These are phyloP conservation scores for Poecilia gillii DNA, from an alignment of 2,797 vertebrate genomes.

Conservation along the genomic window DNA sequence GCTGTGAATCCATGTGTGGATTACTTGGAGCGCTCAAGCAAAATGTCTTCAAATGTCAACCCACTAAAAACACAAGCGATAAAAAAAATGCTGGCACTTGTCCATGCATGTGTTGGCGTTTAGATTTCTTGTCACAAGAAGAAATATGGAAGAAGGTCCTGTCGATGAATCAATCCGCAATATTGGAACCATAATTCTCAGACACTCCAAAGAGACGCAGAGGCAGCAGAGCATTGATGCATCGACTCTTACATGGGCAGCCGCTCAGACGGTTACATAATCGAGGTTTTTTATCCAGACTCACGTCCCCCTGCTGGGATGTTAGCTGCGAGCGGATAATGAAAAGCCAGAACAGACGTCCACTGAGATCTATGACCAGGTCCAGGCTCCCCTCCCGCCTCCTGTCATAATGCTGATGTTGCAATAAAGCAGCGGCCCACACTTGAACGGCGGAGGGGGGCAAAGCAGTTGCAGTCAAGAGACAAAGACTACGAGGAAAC, in stretches of 20 bases:
- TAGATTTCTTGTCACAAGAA: slow-evolving; percentile 36
- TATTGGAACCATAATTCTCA: slow-evolving; percentile 15
- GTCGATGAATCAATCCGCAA: slow-evolving; percentile 33
- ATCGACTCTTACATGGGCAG: slow-evolving; percentile 34
- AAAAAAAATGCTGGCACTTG: slow-evolving; percentile 24
- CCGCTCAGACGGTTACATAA: slow-evolving; percentile 69
- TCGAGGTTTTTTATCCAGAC: slow-evolving; percentile 58
- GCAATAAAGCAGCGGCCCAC: slow-evolving; percentile 65
- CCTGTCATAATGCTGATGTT: slow-evolving; percentile 53
- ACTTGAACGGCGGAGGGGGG: slow-evolving; percentile 34
- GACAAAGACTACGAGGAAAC: slow-evolving; percentile 67
- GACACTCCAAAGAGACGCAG: slow-evolving; percentile 33
- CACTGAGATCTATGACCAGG: slow-evolving; percentile 59
- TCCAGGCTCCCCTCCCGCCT: slow-evolving; percentile 23
- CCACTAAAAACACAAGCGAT: slow-evolving; percentile 28
- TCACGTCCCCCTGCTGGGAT: slow-evolving; percentile 43
- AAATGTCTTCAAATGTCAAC: slow-evolving; percentile 8
- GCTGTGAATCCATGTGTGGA: slow-evolving; percentile 31
- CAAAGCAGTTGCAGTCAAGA: slow-evolving; percentile 43
- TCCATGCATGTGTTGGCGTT: slow-evolving; percentile 29
- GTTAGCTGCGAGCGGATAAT: slow-evolving; percentile 53
- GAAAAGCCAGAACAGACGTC: slow-evolving; percentile 63
- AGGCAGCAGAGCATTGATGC: slow-evolving; percentile 43
- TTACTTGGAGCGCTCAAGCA: slow-evolving; percentile 4
- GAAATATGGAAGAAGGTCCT: slow-evolving; percentile 21